phyloP scores from a whole-genome alignment of 2,797 vertebrate genomes.

The Enteromius trimaculatus region DNA sequence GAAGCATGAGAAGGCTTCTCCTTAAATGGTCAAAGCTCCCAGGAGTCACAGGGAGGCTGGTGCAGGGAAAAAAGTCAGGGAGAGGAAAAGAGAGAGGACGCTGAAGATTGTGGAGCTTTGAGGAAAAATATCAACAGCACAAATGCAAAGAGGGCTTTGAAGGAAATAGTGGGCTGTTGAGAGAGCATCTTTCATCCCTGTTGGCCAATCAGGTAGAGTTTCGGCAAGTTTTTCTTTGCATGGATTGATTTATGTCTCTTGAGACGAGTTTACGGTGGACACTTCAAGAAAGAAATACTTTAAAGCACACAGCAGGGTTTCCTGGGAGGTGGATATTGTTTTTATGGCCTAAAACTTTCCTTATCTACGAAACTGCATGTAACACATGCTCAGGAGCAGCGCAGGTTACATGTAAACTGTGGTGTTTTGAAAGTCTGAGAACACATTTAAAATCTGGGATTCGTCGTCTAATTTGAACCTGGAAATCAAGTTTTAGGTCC shows the following conservation, averaged over 20 bases:
- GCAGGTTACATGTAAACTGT: not conserved
- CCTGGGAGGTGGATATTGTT: not conserved
- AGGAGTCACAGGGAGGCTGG: slow-evolving; percentile 94
- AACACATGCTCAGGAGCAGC: not conserved
- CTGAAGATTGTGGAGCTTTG: slow-evolving; percentile 84
- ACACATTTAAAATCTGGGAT: not conserved
- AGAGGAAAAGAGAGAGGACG: slow-evolving; percentile 79
- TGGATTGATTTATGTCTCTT: slow-evolving; percentile 21
- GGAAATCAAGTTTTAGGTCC: not conserved
- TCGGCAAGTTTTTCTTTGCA: slow-evolving; percentile 32
- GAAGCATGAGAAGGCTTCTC: slow-evolving; percentile 95
- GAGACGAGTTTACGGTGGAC: not conserved
- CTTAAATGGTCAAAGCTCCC: slow-evolving; percentile 99
- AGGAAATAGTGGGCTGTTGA: slow-evolving; percentile 63
- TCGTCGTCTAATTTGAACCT: not conserved
- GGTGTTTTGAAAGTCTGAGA: not conserved
- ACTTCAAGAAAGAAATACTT: slow-evolving; percentile 20
- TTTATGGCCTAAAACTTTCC: slow-evolving; percentile 12
- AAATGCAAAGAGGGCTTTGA: slow-evolving; percentile 78
- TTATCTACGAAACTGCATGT: not conserved
- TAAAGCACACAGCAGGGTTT: not conserved
- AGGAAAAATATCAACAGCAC: slow-evolving; percentile 78
- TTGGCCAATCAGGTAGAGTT: slow-evolving; percentile 87
- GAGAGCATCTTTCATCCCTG: slow-evolving; percentile 66
- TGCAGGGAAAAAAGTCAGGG: slow-evolving; percentile 85